phyloP scores from a whole-genome alignment of 2,888 invertebrate genomes.

The Drosophila kuntzei region DNA sequence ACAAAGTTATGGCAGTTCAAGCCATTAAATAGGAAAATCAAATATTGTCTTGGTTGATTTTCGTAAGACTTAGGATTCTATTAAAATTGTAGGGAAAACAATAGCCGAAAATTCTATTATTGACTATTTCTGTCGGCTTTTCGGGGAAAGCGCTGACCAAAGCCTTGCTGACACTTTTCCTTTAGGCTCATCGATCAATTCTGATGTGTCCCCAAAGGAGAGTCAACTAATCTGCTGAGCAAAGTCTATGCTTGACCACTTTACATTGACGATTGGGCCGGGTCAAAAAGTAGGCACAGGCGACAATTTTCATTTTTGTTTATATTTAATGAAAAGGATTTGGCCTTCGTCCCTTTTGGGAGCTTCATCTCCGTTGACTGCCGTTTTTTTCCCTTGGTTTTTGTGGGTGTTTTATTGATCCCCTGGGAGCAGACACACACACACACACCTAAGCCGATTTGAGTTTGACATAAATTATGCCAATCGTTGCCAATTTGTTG shows the following conservation, averaged over 20 bases:
- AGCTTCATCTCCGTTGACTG: slow-evolving; percentile 32
- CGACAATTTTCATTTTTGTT: slow-evolving; percentile 43
- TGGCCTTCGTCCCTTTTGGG: slow-evolving; percentile 50
- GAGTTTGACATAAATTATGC: slow-evolving; percentile 71
- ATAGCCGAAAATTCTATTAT: slow-evolving; percentile 12
- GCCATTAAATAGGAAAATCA: too few relatives aligned
- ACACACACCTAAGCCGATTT: slow-evolving; percentile 43
- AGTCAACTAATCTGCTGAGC: slow-evolving; percentile 46
- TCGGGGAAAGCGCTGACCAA: not conserved
- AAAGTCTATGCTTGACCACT: slow-evolving; percentile 36
- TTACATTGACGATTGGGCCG: slow-evolving; percentile 64
- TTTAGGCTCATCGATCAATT: slow-evolving; percentile 67
- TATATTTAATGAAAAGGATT: slow-evolving; percentile 59
- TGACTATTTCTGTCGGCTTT: slow-evolving; percentile 11
- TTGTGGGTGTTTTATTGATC: slow-evolving; percentile 64
- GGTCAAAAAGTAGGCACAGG: not conserved
- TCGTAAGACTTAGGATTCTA: not conserved
- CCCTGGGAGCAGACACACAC: slow-evolving; percentile 48
- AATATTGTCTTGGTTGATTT: not conserved
- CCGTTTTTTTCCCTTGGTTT: slow-evolving; percentile 8
- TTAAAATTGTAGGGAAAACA: slow-evolving; percentile 9
- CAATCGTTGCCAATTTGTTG: slow-evolving; percentile 71
- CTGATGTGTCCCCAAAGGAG: slow-evolving; percentile 44
- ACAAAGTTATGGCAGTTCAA: too few relatives aligned
- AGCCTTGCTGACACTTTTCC: slow-evolving; percentile 20